Evolutionary conservation across 2,888 invertebrate species (phyloP).

Genomic region (Barypeithes pellucidus): DNA sequence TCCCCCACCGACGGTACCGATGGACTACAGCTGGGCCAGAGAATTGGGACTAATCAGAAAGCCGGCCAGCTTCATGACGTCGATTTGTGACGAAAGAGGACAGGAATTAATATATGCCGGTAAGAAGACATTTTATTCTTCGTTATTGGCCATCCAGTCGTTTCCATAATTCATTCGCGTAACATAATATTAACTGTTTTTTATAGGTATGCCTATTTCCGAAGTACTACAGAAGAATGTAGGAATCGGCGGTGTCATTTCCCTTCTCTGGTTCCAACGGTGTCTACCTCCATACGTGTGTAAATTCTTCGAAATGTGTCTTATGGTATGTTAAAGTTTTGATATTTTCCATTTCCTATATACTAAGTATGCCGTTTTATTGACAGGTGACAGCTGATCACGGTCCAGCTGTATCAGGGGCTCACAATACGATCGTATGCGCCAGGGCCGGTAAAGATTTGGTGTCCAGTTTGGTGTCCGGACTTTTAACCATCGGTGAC

Average conservation of each 20-base stretch:
- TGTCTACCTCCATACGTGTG: constrained; percentile 94
- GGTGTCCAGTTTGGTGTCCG: constrained; percentile 96
- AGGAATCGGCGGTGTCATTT: constrained; percentile 98
- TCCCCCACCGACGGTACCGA: constrained; percentile 99
- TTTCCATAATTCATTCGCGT: no score
- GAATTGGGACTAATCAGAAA: constrained; percentile 98
- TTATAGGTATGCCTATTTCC: constrained; percentile 85
- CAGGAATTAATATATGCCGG: constrained; percentile 98
- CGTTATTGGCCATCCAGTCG: no score
- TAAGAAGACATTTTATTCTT: no score
- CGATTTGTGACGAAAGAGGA: constrained; percentile 98
- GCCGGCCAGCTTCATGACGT: constrained; percentile 99
- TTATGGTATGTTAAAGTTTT: constrained; percentile 94
- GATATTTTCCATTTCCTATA: no score
- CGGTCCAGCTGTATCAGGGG: constrained; percentile 80
- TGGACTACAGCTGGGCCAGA: constrained; percentile 99
- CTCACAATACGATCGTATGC: constrained; percentile 98
- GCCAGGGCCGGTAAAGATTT: constrained; percentile 98
- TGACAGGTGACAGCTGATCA: constrained; percentile 53
- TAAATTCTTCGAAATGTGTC: constrained; percentile 98
- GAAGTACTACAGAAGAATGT: constrained; percentile 94
- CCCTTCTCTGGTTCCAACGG: constrained; percentile 98
- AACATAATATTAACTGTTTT: no score
- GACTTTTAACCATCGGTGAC: constrained; percentile 97
- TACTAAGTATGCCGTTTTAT: not conserved